Evolutionary conservation across 2,113 vertebrate genomes (phyloP).

Genomic region (Empidonax alnorum): DNA sequence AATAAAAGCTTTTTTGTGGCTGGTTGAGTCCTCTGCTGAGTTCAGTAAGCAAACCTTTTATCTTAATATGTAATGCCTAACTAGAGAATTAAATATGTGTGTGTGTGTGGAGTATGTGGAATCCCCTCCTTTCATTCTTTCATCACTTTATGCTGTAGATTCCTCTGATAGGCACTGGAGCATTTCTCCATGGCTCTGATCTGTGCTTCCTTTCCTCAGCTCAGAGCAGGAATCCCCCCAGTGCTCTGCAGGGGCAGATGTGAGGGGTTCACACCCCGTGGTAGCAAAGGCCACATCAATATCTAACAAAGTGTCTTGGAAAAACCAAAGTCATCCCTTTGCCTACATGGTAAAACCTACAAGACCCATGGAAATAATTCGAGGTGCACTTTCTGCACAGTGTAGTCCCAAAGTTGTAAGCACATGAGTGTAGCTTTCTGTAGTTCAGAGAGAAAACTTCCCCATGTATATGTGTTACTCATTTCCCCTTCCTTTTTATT

Average conservation of each 20-base stretch:
- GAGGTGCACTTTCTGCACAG: background rate
- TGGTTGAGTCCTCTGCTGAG: background rate
- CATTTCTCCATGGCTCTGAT: background rate
- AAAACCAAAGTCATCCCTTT: background rate
- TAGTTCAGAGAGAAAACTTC: constrained; percentile 16
- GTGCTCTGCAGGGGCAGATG: background rate
- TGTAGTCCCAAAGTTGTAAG: background rate
- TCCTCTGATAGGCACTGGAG: background rate
- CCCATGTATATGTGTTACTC: constrained; percentile 31
- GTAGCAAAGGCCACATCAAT: background rate
- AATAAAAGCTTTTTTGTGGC: constrained; percentile 30
- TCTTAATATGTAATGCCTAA: background rate
- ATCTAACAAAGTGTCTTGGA: background rate
- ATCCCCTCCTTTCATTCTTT: background rate
- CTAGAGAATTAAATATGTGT: background rate
- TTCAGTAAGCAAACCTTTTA: background rate
- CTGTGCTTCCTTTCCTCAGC: background rate
- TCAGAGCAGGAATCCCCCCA: background rate
- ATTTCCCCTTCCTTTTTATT: constrained; percentile 68
- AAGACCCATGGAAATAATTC: background rate
- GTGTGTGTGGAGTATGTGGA: background rate
- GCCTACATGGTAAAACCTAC: background rate
- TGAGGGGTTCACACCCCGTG: background rate
- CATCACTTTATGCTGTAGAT: rapidly evolving
- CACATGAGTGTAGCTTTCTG: background rate